These are phyloP conservation scores for Campylorhamphus procurvoides DNA, from an alignment of 2,113 vertebrate genomes.

Conservation along the genomic window DNA sequence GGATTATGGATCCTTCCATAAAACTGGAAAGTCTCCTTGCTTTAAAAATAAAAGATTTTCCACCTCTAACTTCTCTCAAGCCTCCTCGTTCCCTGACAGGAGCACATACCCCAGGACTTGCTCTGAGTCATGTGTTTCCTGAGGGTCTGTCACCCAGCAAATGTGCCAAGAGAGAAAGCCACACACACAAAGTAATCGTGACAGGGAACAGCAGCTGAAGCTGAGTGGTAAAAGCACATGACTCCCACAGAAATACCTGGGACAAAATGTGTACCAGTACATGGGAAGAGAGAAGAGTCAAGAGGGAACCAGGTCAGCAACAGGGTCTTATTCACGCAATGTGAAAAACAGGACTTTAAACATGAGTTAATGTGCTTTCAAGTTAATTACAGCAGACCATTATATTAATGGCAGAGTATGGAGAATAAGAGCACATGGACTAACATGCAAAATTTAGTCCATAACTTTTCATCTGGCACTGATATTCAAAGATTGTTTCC, in stretches of 20 bases:
- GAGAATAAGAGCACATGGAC: neutral
- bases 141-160: conserved; percentile 20
- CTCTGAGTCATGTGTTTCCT: neutral
- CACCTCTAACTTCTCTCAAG: neutral
- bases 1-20: neutral
- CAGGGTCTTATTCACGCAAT: neutral
- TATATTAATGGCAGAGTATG: neutral
- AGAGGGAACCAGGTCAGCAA: neutral
- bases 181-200: fast-evolving
- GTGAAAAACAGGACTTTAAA: neutral
- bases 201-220: conserved; percentile 40
- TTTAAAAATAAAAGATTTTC: conserved; percentile 15
- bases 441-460: neutral
- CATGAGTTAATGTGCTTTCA: neutral
- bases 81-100: neutral
- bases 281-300: neutral
- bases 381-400: neutral
- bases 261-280: conserved; percentile 1
- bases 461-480: neutral
- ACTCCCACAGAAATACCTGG: conserved; percentile 20
- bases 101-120: neutral
- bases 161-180: conserved; percentile 8
- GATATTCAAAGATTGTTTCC: neutral
- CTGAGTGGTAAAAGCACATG: neutral
- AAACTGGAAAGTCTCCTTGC: neutral